phyloP scores from a whole-genome alignment of 2,797 vertebrate genomes.

The Toxotes lorentzi region DNA sequence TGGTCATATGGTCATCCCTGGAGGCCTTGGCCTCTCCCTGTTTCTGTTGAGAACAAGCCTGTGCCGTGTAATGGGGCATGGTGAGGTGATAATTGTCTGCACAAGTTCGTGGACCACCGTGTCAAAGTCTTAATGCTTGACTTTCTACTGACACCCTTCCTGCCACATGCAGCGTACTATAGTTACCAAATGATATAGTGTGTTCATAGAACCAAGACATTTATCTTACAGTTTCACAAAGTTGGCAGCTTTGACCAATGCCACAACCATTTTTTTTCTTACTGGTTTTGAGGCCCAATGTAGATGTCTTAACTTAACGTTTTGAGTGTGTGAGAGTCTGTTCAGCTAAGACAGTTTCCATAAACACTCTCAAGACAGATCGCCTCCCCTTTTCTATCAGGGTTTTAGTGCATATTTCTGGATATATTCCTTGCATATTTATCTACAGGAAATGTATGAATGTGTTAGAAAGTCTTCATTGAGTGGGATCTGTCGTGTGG shows the following conservation, averaged over 20 bases:
- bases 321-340: slow-evolving; percentile 27
- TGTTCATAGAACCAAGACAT: slow-evolving; percentile 25
- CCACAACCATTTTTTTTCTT: not conserved
- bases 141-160: slow-evolving; percentile 4
- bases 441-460: slow-evolving; percentile 21
- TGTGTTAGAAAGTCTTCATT: slow-evolving; percentile 5
- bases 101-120: slow-evolving; percentile 52
- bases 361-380: slow-evolving; percentile 28
- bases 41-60: slow-evolving; percentile 21
- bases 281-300: slow-evolving; percentile 8
- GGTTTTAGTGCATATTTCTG: not conserved
- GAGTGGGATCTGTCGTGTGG: slow-evolving; percentile 4
- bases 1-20: not conserved
- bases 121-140: slow-evolving; percentile 27
- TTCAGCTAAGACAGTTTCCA: slow-evolving; percentile 14
- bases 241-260: not conserved
- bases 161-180: slow-evolving; percentile 8
- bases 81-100: slow-evolving; percentile 64
- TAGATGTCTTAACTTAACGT: not conserved
- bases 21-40: not conserved
- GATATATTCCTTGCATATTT: slow-evolving; percentile 36
- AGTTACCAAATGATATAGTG: slow-evolving; percentile 15
- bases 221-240: slow-evolving; percentile 13
- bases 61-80: slow-evolving; percentile 44
- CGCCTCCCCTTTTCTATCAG: not conserved